Base-by-base conservation (phyloP, 92 coral and sea anemone species). In the Isaurus tuberculatus region DNA sequence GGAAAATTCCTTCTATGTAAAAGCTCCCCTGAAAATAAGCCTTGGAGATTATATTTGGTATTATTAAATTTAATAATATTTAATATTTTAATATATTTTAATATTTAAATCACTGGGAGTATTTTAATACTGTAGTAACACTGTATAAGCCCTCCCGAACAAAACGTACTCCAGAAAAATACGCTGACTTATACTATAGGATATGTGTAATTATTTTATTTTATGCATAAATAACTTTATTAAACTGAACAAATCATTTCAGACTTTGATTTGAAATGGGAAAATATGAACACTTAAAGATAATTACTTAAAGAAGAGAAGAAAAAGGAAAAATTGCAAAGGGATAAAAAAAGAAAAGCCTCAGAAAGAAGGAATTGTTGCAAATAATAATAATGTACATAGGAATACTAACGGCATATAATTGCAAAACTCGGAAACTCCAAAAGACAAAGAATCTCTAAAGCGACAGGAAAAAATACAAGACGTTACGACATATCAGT, bases 201-300 rank as follows among this genome's bases (percentile, higher is more conserved):
- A 11, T 40, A 40, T 40, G 46, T 40, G 11, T 40, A 11, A 40
- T 40, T 40, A 40, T 40, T 53, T 13, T 53, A 53, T 14, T 53
- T 53, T 14, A 14, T 53, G 61, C 61, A 5, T 53, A 53, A 19
- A 19, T 53, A 14, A n/a, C 22, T 53, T 9, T 16, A 53, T 53
- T 53, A 53, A 53, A 53, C 22, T 53, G 22, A 53, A 14, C 22
- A 53, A 53, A 15, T 53, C 61, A 53, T 53, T 53, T 53, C 61
- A 53, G 61, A 53, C 19, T n/a, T 53, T 53, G 61, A 53, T 53
- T 53, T 53, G 61, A 53, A n/a, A 53, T 53, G 61, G 61, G 61
- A 53, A 53, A 53, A 3, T 22, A 53, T 16, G 22, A 53, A 14
- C 61, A n/a, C 25, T 5, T 5, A 53, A n/a, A 53, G 0, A 53